Evolutionary conservation across 2,113 vertebrate species (phyloP).

Genomic region (Chiloscyllium plagiosum): DNA sequence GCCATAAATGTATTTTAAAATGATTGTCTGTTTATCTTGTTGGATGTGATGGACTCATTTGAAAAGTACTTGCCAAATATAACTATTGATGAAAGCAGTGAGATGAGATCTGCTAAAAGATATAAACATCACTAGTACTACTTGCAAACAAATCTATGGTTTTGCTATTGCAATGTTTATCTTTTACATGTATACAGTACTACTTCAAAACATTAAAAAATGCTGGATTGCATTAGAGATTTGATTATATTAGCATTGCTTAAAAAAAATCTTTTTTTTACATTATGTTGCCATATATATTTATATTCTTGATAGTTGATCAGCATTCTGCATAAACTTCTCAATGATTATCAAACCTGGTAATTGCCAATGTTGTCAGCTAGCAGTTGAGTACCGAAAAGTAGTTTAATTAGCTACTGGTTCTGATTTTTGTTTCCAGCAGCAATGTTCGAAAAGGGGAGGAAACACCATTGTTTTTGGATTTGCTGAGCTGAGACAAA

Average conservation of each 20-base stretch:
- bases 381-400: background rate
- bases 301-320: background rate
- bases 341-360: background rate
- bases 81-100: background rate
- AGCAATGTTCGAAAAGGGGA: background rate
- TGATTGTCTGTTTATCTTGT: constrained; percentile 69
- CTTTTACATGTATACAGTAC: background rate
- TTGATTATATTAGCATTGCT: background rate
- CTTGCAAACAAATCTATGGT: background rate
- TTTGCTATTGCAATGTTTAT: background rate
- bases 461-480: background rate
- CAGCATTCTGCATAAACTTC: background rate
- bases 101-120: background rate
- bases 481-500: background rate
- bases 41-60: background rate
- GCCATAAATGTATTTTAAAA: constrained; percentile 76
- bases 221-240: background rate
- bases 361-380: background rate
- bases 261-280: background rate
- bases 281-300: background rate
- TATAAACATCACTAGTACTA: background rate
- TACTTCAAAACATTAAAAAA: background rate
- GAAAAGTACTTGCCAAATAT: constrained; percentile 21
- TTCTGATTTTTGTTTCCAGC: background rate
- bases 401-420: background rate